Conservation (phyloP, 2,113 vertebrate genomes). For the Cisticola juncidis region DNA sequence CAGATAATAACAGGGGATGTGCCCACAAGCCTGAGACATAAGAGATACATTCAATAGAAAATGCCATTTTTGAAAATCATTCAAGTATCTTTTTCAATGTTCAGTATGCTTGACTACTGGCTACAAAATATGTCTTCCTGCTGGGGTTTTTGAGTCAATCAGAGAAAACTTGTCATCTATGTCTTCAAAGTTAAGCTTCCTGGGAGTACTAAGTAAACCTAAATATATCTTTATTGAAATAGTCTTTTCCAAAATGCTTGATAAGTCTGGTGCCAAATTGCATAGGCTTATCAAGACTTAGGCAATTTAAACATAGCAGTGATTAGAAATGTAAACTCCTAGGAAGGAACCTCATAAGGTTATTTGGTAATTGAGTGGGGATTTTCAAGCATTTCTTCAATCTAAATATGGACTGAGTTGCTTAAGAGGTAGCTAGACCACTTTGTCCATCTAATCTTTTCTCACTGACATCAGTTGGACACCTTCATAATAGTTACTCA, state of each 20-base stretch:
- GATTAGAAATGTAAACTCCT: background rate
- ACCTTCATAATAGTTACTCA: background rate
- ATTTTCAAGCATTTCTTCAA: background rate
- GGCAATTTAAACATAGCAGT: background rate
- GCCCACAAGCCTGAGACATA: background rate
- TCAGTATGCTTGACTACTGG: background rate
- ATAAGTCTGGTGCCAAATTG: background rate
- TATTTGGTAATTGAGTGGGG: background rate
- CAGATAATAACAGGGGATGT: background rate
- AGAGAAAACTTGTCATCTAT: background rate
- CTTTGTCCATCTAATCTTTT: background rate
- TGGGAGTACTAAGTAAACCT: background rate
- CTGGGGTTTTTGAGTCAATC: background rate
- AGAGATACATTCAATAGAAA: background rate
- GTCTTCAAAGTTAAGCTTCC: background rate
- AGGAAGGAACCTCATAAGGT: background rate
- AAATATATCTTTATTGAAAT: background rate
- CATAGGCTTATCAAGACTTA: background rate
- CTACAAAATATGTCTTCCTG: background rate
- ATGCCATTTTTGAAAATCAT: background rate
- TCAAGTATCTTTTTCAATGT: background rate
- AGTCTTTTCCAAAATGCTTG: background rate
- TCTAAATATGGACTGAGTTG: background rate
- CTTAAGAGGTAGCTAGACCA: background rate
- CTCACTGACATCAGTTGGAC: background rate